phyloP scores from a whole-genome alignment of 2,797 vertebrate species.

The Lithobates pipiens region DNA sequence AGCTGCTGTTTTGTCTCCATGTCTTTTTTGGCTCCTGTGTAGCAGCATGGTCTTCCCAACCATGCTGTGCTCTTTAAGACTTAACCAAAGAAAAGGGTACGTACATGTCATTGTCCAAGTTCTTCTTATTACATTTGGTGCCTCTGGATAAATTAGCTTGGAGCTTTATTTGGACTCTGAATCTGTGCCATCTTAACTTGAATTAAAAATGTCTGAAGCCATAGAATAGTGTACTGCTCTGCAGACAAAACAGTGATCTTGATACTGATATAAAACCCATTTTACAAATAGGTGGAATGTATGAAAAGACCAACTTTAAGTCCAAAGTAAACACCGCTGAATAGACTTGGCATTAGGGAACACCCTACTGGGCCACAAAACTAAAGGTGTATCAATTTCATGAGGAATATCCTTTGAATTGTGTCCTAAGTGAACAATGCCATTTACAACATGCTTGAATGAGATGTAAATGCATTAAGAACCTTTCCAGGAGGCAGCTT shows the following conservation, averaged over 20 bases:
- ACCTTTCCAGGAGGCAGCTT: conserved; percentile 53
- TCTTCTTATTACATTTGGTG: background rate
- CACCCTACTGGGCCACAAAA: conserved; percentile 35
- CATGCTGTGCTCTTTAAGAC: no score
- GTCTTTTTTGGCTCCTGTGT: no score
- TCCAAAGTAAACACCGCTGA: conserved; percentile 52
- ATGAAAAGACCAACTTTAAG: conserved; percentile 38
- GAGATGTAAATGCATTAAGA: conserved; percentile 47
- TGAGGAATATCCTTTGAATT: conserved; percentile 53
- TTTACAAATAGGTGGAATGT: conserved; percentile 38
- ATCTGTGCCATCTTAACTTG: conserved; percentile 18
- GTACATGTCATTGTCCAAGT: no score
- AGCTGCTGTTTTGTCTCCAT: no score
- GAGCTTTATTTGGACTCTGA: conserved; percentile 21
- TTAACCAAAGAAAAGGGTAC: no score
- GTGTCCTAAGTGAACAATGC: conserved; percentile 46
- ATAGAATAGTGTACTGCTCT: conserved; percentile 22
- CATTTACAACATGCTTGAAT: conserved; percentile 44
- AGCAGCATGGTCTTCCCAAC: no score
- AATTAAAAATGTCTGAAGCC: conserved; percentile 22
- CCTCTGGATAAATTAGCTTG: background rate
- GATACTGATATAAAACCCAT: conserved; percentile 41
- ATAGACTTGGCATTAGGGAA: conserved; percentile 37
- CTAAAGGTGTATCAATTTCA: conserved; percentile 55
- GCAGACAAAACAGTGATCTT: conserved; percentile 51